Conservation (phyloP, 2,113 vertebrate species). For the Glareola pratincola region DNA sequence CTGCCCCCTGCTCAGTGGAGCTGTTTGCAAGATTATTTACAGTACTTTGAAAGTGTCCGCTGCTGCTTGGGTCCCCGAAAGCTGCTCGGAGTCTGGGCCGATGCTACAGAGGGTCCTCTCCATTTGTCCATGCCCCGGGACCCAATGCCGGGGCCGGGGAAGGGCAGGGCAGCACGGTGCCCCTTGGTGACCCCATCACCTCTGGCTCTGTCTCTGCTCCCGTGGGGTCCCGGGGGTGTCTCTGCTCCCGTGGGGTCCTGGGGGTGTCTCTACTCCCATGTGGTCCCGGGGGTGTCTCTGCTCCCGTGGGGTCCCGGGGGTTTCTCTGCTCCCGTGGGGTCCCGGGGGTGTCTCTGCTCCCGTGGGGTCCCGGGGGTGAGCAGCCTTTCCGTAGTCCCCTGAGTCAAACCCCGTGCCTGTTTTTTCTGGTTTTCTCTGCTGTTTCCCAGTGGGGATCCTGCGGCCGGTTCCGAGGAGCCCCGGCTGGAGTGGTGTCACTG, state of each 20-base stretch:
- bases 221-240: rapidly evolving
- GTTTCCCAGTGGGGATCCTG: neutral
- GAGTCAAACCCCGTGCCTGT: neutral
- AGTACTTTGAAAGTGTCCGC: rapidly evolving
- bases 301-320: rapidly evolving
- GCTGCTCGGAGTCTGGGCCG: rapidly evolving
- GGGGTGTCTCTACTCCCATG: neutral
- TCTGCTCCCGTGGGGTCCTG: neutral
- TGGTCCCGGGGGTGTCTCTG: rapidly evolving
- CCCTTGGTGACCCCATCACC: rapidly evolving
- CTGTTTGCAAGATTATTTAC: neutral
- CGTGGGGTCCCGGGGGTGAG: rapidly evolving
- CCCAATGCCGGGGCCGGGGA: rapidly evolving
- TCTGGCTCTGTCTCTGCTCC: neutral
- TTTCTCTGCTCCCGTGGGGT: neutral
- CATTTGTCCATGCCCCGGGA: neutral
- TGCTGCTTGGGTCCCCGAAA: neutral
- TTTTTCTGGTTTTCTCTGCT: neutral
- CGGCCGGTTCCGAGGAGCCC: neutral
- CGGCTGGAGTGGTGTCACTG: neutral
- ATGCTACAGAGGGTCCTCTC: neutral
- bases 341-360: neutral
- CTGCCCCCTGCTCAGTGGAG: neutral
- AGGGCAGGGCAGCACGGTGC: neutral
- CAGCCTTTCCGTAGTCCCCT: rapidly evolving